Conservation (phyloP, 1,140 invertebrate species). For the Drosophila pallidifrons region DNA sequence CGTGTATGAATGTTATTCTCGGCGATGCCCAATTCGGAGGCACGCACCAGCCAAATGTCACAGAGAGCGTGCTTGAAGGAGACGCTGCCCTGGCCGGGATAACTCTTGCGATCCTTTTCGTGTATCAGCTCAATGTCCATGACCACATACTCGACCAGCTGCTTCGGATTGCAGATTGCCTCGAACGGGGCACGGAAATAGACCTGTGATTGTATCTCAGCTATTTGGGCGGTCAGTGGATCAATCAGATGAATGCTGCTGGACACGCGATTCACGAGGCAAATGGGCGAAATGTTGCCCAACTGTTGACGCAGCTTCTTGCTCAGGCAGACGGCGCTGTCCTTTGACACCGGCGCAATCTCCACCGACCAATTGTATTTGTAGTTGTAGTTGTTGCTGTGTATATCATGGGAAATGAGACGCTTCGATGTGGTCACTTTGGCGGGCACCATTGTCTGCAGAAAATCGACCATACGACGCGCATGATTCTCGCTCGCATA, state of each 20-base stretch:
- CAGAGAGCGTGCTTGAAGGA: conserved; percentile 95
- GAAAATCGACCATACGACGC: conserved; percentile 98
- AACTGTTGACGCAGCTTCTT: conserved; percentile 94
- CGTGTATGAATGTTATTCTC: conserved; percentile 93
- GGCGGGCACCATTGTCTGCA: conserved; percentile 94
- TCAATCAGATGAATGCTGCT: conserved; percentile 97
- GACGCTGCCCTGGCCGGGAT: conserved; percentile 94
- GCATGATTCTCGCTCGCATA: conserved; percentile 96
- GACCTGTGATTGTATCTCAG: conserved; percentile 91
- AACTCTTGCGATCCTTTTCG: conserved; percentile 91
- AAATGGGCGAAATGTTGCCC: conserved; percentile 96
- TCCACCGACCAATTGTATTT: conserved; percentile 97
- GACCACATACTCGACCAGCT: conserved; percentile 96
- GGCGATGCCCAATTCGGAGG: conserved; percentile 94
- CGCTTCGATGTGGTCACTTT: conserved; percentile 96
- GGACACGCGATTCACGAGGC: conserved; percentile 95
- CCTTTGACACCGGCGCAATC: conserved; percentile 98
- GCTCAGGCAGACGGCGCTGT: conserved; percentile 97
- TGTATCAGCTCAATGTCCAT: conserved; percentile 96
- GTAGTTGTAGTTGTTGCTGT: conserved; percentile 98
- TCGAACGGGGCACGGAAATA: conserved; percentile 96
- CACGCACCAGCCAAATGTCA: conserved; percentile 97
- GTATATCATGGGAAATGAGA: conserved; percentile 98
- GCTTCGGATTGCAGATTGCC: conserved; percentile 95
- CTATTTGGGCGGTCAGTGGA: conserved; percentile 95